Percentiles rank a stretch among this genome's conserved stretches.
Conservation (phyloP, 23 tunicate species). For the Styela clava region DNA sequence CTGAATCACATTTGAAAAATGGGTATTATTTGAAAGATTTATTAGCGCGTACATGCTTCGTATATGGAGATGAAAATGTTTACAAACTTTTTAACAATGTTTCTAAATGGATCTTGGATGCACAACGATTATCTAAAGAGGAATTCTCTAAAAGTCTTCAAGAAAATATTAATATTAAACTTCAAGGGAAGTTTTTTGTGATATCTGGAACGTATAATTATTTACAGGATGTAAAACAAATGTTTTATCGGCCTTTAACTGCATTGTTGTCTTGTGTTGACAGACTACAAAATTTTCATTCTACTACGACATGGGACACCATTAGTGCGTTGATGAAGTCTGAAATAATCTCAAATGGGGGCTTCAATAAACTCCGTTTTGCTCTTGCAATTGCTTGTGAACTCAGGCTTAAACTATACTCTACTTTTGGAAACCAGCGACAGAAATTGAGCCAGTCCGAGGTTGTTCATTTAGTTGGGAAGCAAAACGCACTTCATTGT, state of each 20-base stretch:
- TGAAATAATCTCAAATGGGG: background rate
- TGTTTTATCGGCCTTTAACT: constrained; percentile 7
- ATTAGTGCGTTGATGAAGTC: background rate
- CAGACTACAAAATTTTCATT: background rate
- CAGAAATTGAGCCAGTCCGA: background rate
- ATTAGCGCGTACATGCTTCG: constrained; percentile 26
- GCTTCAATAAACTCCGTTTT: background rate
- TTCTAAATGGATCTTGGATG: background rate
- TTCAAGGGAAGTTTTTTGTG: background rate
- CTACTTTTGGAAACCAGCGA: background rate
- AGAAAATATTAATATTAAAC: background rate
- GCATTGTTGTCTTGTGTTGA: background rate
- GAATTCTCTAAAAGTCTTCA: background rate
- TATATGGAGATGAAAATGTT: constrained; percentile 17
- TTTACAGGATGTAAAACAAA: background rate
- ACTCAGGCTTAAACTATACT: background rate
- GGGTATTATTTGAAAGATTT: constrained; percentile 34
- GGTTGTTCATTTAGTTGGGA: background rate
- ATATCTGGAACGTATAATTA: background rate
- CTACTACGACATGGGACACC: background rate
- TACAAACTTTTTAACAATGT: background rate
- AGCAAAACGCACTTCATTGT: background rate
- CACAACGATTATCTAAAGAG: background rate
- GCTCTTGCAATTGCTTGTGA: background rate
- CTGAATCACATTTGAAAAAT: constrained; percentile 13